Evolutionary conservation across 2,888 invertebrate species (phyloP).

Genomic region (Agonopterix heracliana): DNA sequence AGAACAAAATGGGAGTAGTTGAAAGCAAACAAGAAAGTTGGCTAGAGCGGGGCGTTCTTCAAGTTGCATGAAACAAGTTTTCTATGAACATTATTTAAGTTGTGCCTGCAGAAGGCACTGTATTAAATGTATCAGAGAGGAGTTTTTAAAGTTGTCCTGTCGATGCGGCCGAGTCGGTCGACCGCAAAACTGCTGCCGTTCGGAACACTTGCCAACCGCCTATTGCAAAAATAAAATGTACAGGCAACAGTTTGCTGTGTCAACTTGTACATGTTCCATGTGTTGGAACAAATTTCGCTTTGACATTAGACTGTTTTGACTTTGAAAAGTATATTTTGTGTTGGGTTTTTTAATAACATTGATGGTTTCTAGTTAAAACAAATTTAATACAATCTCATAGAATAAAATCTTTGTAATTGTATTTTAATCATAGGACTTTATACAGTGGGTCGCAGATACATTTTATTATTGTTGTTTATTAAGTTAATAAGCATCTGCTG

Average conservation of each 20-base stretch:
- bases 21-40: slow-evolving; percentile 60
- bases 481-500: too few relatives aligned
- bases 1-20: slow-evolving; percentile 49
- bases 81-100: slow-evolving; percentile 65
- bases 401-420: too few relatives aligned
- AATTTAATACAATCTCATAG: too few relatives aligned
- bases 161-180: slow-evolving; percentile 50
- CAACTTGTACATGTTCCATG: slow-evolving; percentile 17
- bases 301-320: too few relatives aligned
- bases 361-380: too few relatives aligned
- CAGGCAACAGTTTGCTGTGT: slow-evolving; percentile 61
- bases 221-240: slow-evolving; percentile 60
- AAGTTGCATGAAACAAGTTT: slow-evolving; percentile 56
- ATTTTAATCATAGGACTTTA: too few relatives aligned
- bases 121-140: slow-evolving; percentile 56
- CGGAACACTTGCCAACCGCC: slow-evolving; percentile 59
- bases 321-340: too few relatives aligned
- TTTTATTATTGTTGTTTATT: too few relatives aligned
- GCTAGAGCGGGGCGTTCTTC: slow-evolving; percentile 40
- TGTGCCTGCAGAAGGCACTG: slow-evolving; percentile 53
- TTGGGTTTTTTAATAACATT: too few relatives aligned
- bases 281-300: neutral
- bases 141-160: slow-evolving; percentile 57
- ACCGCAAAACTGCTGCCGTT: slow-evolving; percentile 55
- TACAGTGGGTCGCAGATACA: too few relatives aligned